A percentile compares a stretch with the other conserved stretches of the same genome.
phyloP scores from a whole-genome alignment of 1,140 invertebrate species.

The Drosophila punjabiensis region DNA sequence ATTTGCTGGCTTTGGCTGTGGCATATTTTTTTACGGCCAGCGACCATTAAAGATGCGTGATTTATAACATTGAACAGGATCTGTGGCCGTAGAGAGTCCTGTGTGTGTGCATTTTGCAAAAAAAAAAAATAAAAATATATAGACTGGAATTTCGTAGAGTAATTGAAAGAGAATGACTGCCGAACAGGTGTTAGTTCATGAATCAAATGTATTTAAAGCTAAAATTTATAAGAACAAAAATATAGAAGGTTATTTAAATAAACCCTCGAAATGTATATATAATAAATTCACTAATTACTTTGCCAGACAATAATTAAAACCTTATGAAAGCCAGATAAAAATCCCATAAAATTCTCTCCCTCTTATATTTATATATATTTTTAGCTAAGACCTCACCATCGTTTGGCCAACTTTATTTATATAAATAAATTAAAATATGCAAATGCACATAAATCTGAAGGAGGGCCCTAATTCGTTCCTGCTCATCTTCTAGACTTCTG shows the following conservation, averaged over 20 bases:
- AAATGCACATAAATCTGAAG: conserved; percentile 45
- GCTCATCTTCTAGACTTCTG: conserved; percentile 26
- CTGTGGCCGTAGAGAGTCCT: neutral
- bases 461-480: conserved; percentile 26
- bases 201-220: neutral
- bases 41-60: conserved; percentile 68
- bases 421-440: conserved; percentile 61
- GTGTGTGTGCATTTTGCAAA: conserved; percentile 5
- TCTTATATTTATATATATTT: conserved; percentile 17
- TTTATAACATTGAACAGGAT: conserved; percentile 58
- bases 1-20: conserved; percentile 45
- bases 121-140: conserved; percentile 37
- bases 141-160: conserved; percentile 1
- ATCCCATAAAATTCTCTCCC: conserved; percentile 1
- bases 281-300: neutral
- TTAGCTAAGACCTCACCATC: neutral
- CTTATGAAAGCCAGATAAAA: neutral
- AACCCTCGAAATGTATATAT: neutral
- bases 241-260: neutral
- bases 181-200: conserved; percentile 15
- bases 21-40: conserved; percentile 43
- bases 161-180: conserved; percentile 20
- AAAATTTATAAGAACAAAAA: neutral
- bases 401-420: conserved; percentile 44
- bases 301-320: neutral